phyloP scores from a whole-genome alignment of 2,113 vertebrate genomes.

The Brachypteracias leptosomus region DNA sequence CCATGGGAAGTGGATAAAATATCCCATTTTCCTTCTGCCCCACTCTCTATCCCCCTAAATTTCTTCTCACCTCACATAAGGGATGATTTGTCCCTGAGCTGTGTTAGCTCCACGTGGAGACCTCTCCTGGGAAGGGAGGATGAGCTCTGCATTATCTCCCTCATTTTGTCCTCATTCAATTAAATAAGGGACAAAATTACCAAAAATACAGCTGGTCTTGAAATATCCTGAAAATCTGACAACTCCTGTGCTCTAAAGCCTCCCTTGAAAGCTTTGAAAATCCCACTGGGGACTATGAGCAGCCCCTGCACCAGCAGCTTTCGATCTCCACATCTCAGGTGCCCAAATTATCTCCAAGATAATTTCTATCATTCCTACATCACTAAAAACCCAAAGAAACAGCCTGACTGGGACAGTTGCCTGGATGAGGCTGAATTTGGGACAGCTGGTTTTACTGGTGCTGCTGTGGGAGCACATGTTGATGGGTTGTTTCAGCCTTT shows the following conservation, averaged over 20 bases:
- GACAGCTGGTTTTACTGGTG: neutral
- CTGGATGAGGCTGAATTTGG: neutral
- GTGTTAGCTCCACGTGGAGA: neutral
- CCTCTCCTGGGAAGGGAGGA: neutral
- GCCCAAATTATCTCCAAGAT: neutral
- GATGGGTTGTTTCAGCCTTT: neutral
- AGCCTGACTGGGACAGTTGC: neutral
- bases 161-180: neutral
- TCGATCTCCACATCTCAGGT: neutral
- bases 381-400: neutral
- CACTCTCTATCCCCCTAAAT: neutral
- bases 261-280: neutral
- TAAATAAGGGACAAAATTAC: neutral
- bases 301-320: neutral
- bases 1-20: neutral
- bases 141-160: neutral
- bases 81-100: neutral
- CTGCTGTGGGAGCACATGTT: fast-evolving
- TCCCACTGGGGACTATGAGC: fast-evolving
- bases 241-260: neutral
- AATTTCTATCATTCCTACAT: neutral
- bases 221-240: neutral
- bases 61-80: neutral
- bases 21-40: neutral
- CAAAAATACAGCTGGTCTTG: neutral